Evolutionary conservation across 2,888 invertebrate genomes (phyloP).

Genomic region (Petrolisthes manimaculis): DNA sequence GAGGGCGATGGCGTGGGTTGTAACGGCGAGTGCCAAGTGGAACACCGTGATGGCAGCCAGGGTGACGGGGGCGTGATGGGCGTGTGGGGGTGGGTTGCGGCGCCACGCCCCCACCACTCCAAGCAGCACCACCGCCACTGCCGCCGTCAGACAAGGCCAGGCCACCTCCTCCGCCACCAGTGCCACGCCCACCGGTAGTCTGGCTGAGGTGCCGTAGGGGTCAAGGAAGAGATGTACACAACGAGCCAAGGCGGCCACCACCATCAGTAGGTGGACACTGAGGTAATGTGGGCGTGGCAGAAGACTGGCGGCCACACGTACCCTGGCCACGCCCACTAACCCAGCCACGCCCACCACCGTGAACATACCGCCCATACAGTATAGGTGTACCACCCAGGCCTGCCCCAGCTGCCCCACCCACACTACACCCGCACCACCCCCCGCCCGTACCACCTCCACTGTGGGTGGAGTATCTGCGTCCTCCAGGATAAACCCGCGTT

Average conservation of each 20-base stretch:
- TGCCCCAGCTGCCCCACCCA: conserved; percentile 73
- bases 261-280: conserved; percentile 84
- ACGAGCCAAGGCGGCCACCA: conserved; percentile 83
- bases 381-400: conserved; percentile 93
- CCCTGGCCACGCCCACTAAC: conserved; percentile 86
- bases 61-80: conserved; percentile 81
- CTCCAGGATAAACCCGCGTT: no score
- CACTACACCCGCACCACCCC: conserved; percentile 64
- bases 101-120: conserved; percentile 79
- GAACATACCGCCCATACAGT: conserved; percentile 86
- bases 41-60: conserved; percentile 83
- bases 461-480: background rate
- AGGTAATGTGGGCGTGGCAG: conserved; percentile 90
- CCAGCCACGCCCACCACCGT: conserved; percentile 86
- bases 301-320: conserved; percentile 87
- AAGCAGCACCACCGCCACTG: conserved; percentile 87
- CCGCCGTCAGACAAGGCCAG: conserved; percentile 86
- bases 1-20: conserved; percentile 78
- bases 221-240: conserved; percentile 91
- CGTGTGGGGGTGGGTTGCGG: conserved; percentile 69
- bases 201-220: conserved; percentile 88
- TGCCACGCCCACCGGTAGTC: conserved; percentile 82
- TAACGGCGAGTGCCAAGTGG: conserved; percentile 84
- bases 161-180: conserved; percentile 87
- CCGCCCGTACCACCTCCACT: conserved; percentile 41